These are phyloP conservation scores for Drosophila parvula DNA, from an alignment of 1,140 invertebrate species.

Conservation along the genomic window DNA sequence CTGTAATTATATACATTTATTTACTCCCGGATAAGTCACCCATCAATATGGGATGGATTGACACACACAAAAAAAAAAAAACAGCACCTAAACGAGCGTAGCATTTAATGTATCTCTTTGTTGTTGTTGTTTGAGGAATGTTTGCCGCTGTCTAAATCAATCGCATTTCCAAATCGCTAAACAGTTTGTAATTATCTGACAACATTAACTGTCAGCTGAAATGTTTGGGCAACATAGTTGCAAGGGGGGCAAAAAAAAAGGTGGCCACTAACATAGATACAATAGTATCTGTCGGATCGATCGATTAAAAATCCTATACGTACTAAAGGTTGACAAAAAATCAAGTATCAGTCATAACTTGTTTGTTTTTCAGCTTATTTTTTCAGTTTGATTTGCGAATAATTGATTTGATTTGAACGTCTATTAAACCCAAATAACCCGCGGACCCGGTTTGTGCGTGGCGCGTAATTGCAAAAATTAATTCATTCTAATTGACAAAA, in stretches of 20 bases:
- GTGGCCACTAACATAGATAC: neutral
- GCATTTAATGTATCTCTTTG: constrained; percentile 23
- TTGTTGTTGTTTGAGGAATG: constrained; percentile 16
- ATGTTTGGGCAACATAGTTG: constrained; percentile 26
- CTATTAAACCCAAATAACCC: constrained; percentile 46
- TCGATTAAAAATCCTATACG: constrained; percentile 25
- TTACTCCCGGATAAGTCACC: constrained; percentile 14
- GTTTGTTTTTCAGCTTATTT: constrained; percentile 14
- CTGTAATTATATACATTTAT: constrained; percentile 11
- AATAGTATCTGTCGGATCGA: constrained; percentile 8
- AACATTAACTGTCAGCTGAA: constrained; percentile 35
- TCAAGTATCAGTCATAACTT: constrained; percentile 39
- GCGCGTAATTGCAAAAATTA: constrained; percentile 59
- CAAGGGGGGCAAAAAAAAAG: constrained; percentile 28
- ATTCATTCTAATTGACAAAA: constrained; percentile 61
- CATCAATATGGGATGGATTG: constrained; percentile 10
- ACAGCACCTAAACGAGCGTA: constrained; percentile 21
- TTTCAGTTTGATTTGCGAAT: constrained; percentile 24
- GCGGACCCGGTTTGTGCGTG: constrained; percentile 43
- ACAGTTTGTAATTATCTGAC: constrained; percentile 45
- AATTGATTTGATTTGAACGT: constrained; percentile 33
- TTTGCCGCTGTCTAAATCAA: constrained; percentile 34
- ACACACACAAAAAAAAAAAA: constrained; percentile 6
- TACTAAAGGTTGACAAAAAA: constrained; percentile 39
- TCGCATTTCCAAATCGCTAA: constrained; percentile 39